Percentiles rank a stretch among this genome's conserved stretches.
phyloP scores from a whole-genome alignment of 2,888 invertebrate genomes.

The Drosophila birchii region DNA sequence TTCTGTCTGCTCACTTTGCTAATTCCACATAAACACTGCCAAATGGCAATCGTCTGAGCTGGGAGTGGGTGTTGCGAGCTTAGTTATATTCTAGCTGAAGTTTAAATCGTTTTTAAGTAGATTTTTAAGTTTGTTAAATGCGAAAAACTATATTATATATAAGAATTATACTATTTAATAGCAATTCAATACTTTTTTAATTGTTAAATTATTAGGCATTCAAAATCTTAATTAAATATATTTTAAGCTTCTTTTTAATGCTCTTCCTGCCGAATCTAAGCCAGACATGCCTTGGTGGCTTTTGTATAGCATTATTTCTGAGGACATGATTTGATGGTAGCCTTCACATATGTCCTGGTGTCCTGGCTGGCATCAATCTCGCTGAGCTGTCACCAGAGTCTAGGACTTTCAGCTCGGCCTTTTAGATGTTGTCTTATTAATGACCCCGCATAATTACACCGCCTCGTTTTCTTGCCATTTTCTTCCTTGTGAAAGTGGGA shows the following conservation, averaged over 20 bases:
- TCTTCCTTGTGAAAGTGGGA: conserved; percentile 30
- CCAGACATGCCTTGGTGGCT: conserved; percentile 33
- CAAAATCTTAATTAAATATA: no score
- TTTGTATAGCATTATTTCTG: conserved; percentile 59
- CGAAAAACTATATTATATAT: background rate
- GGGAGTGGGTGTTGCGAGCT: conserved; percentile 3
- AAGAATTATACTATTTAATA: background rate
- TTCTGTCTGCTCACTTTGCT: conserved; percentile 60
- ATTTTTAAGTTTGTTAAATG: background rate
- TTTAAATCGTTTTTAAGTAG: background rate
- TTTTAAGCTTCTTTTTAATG: background rate
- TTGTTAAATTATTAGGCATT: accelerated
- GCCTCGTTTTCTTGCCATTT: background rate
- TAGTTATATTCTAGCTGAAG: conserved; percentile 12
- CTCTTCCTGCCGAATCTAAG: background rate
- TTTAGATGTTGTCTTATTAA: conserved; percentile 63
- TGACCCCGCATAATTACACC: conserved; percentile 67
- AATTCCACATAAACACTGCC: conserved; percentile 81
- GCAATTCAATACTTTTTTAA: no score
- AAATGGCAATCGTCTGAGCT: conserved; percentile 68
- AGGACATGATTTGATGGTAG: conserved; percentile 1
- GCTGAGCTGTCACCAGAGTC: conserved; percentile 36
- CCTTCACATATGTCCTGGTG: conserved; percentile 27
- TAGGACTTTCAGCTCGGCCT: conserved; percentile 16
- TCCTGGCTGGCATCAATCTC: conserved; percentile 49